phyloP scores from a whole-genome alignment of 2,888 invertebrate genomes.

The Drosophila sordidapex region DNA sequence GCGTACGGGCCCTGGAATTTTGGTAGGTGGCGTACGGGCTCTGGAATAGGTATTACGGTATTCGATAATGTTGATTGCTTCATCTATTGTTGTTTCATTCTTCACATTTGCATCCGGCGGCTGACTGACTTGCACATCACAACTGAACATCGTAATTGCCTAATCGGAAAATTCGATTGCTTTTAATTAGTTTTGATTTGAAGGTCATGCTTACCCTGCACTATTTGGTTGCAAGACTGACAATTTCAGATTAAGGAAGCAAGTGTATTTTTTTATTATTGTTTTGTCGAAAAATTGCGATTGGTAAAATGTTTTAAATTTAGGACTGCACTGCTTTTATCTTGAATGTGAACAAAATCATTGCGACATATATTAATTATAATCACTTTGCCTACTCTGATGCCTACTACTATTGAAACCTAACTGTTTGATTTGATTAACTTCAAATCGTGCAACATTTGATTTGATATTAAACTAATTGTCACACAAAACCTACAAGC shows the following conservation, averaged over 20 bases:
- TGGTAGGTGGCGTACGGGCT: slow-evolving; percentile 42
- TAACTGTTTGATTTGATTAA: not conserved
- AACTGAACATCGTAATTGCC: slow-evolving; percentile 61
- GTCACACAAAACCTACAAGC: not conserved
- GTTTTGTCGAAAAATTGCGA: slow-evolving; percentile 44
- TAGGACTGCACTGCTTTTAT: slow-evolving; percentile 44
- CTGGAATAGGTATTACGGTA: slow-evolving; percentile 39
- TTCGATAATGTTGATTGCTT: not conserved
- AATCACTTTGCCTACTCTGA: slow-evolving; percentile 14
- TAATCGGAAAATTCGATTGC: slow-evolving; percentile 1
- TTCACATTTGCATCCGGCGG: slow-evolving; percentile 37
- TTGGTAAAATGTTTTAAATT: slow-evolving; percentile 49
- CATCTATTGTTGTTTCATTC: slow-evolving; percentile 4
- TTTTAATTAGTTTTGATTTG: slow-evolving; percentile 1
- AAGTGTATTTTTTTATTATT: slow-evolving; percentile 37
- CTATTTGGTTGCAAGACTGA: slow-evolving; percentile 57
- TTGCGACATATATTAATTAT: not conserved
- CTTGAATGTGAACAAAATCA: slow-evolving; percentile 20
- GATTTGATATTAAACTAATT: not conserved
- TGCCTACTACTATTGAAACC: not conserved
- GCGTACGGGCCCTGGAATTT: slow-evolving; percentile 51
- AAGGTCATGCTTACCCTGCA: slow-evolving; percentile 48
- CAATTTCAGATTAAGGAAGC: slow-evolving; percentile 39
- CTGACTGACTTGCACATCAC: slow-evolving; percentile 46
- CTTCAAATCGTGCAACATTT: not conserved